Conservation (phyloP, 2,888 invertebrate genomes). For the Lasioglossum zephyrum region DNA sequence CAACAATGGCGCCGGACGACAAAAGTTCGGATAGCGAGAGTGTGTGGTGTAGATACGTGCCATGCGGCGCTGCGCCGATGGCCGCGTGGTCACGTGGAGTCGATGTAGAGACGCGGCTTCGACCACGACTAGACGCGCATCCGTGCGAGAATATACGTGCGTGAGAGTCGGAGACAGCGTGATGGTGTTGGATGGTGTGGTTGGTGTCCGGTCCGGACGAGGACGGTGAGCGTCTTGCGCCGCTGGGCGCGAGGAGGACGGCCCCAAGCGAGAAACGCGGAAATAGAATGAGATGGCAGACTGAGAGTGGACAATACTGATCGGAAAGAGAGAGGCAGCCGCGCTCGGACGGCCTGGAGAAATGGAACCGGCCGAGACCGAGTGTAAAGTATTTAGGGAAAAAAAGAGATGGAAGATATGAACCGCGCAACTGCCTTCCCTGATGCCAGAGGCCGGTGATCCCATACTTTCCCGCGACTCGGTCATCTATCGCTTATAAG, state of each 20-base stretch:
- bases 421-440: not conserved
- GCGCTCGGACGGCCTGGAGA: not conserved
- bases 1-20: conserved; percentile 55
- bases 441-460: not conserved
- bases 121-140: conserved; percentile 32
- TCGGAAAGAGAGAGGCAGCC: not conserved
- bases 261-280: conserved; percentile 21
- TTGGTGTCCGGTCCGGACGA: not conserved
- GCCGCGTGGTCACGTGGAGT: conserved; percentile 72
- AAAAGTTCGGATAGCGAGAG: conserved; percentile 52
- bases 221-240: conserved; percentile 14
- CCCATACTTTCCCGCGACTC: conserved; percentile 3
- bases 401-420: conserved; percentile 15
- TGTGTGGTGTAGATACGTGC: conserved; percentile 71
- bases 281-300: not conserved
- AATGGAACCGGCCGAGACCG: not conserved
- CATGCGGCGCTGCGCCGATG: conserved; percentile 73
- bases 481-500: not conserved
- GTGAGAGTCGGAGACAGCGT: not conserved
- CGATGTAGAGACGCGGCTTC: conserved; percentile 55
- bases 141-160: conserved; percentile 26
- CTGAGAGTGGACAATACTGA: not conserved
- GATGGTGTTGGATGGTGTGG: not conserved
- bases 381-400: not conserved
- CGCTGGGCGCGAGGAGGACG: conserved; percentile 15